phyloP scores from a whole-genome alignment of 2,888 invertebrate genomes.

The Druceiella hillmani region DNA sequence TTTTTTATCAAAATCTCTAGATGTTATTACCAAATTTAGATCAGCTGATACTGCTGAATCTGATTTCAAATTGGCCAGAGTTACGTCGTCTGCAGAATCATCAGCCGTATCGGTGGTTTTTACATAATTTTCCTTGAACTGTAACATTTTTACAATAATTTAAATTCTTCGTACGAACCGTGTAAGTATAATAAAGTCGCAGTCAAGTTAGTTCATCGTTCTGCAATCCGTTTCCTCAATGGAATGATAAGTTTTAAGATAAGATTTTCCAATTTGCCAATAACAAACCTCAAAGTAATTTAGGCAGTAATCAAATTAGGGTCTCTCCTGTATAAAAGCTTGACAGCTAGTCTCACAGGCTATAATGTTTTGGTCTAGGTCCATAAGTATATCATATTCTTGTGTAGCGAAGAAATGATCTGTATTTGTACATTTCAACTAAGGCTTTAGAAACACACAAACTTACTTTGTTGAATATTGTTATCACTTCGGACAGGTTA shows the following conservation, averaged over 20 bases:
- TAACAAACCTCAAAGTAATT: not conserved
- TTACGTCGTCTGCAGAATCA: not conserved
- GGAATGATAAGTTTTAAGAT: not conserved
- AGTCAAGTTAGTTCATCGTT: conserved; percentile 1
- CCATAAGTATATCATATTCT: not conserved
- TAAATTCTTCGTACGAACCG: too few relatives aligned
- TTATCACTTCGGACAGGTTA: not conserved
- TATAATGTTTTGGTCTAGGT: not conserved
- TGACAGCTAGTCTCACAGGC: not conserved
- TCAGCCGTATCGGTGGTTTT: not conserved
- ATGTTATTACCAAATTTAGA: not conserved
- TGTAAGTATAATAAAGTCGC: conserved; percentile 1
- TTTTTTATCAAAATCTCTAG: not conserved
- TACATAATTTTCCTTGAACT: not conserved
- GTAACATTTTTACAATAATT: not conserved
- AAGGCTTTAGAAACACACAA: not conserved
- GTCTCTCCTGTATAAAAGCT: not conserved
- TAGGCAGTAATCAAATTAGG: not conserved
- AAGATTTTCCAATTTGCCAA: not conserved
- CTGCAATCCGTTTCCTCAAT: not conserved
- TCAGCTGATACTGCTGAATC: not conserved
- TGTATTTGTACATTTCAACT: too few relatives aligned
- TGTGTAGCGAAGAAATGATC: not conserved
- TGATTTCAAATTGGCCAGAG: not conserved
- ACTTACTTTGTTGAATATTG: not conserved